Evolutionary conservation across 2,113 vertebrate species (phyloP).

Genomic region (Antidorcas marsupialis): DNA sequence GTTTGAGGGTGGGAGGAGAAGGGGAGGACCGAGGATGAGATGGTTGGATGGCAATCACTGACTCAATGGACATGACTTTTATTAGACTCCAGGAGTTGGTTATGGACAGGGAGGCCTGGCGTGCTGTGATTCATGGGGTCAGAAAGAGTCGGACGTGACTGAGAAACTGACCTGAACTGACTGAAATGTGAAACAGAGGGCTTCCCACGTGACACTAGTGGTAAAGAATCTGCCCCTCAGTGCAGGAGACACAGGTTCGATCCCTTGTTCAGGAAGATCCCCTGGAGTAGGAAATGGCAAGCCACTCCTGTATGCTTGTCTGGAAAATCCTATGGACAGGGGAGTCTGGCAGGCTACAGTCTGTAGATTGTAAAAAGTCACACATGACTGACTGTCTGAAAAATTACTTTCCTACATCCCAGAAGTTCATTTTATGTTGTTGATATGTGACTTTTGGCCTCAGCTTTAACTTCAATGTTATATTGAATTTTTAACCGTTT

Average conservation of each 20-base stretch:
- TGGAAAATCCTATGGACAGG: not conserved
- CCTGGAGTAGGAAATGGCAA: not conserved
- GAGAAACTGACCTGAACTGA: not conserved
- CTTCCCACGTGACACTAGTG: not conserved
- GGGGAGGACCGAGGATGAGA: accelerated
- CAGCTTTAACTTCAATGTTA: not conserved
- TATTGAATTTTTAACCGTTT: not conserved
- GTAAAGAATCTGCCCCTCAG: not conserved
- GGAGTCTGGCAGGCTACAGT: not conserved
- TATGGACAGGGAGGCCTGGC: not conserved
- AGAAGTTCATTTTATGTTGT: not conserved
- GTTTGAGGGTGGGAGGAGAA: not conserved
- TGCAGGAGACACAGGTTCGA: not conserved
- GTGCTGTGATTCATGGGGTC: not conserved
- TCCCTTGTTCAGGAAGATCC: not conserved
- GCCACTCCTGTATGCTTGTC: not conserved
- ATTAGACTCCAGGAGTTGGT: not conserved
- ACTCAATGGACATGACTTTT: not conserved
- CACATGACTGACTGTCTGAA: not conserved
- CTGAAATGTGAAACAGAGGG: not conserved
- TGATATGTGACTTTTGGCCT: not conserved
- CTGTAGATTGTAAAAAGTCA: not conserved
- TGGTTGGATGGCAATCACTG: not conserved
- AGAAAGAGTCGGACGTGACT: not conserved
- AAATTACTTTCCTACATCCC: not conserved